Percentiles rank a stretch among this genome's conserved stretches.
Conservation (phyloP, 2,888 invertebrate species). For the Cryptosula pallasiana region DNA sequence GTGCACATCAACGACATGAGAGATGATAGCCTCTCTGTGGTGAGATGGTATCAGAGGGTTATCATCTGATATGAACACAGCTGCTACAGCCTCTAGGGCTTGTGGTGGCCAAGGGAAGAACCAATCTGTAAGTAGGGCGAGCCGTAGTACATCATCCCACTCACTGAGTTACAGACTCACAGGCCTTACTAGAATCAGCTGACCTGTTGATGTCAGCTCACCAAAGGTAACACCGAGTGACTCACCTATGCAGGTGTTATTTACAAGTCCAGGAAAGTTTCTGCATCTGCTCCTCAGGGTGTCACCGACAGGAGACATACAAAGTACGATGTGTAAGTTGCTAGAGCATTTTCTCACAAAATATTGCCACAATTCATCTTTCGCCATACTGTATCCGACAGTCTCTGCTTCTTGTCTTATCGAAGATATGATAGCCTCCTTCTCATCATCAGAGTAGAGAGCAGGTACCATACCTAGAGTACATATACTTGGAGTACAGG, state of each 20-base stretch:
- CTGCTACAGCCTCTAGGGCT: slow-evolving; percentile 27
- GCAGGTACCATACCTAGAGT: slow-evolving; percentile 29
- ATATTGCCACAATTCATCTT: slow-evolving; percentile 28
- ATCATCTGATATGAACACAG: slow-evolving; percentile 25
- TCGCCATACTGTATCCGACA: slow-evolving; percentile 25
- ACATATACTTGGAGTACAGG: no score
- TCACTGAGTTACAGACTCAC: no score
- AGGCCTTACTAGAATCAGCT: no score
- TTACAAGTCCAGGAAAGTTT: slow-evolving; percentile 28
- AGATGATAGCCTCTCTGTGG: slow-evolving; percentile 26
- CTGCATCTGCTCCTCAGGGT: slow-evolving; percentile 27
- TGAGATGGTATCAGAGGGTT: slow-evolving; percentile 22
- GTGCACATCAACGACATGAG: slow-evolving; percentile 28
- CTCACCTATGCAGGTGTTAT: slow-evolving; percentile 28
- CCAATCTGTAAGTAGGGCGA: slow-evolving; percentile 6
- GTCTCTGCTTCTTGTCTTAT: slow-evolving; percentile 25
- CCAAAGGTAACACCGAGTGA: no score
- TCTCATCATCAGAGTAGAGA: slow-evolving; percentile 28
- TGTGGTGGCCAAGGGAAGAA: slow-evolving; percentile 29
- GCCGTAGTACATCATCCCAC: no score
- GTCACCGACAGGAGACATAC: slow-evolving; percentile 29
- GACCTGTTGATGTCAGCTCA: no score
- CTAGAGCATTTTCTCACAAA: slow-evolving; percentile 25
- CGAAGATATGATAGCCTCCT: slow-evolving; percentile 24
- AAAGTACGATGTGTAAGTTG: slow-evolving; percentile 27